Conservation (phyloP, 2,113 vertebrate genomes). For the Gulo gulo region DNA sequence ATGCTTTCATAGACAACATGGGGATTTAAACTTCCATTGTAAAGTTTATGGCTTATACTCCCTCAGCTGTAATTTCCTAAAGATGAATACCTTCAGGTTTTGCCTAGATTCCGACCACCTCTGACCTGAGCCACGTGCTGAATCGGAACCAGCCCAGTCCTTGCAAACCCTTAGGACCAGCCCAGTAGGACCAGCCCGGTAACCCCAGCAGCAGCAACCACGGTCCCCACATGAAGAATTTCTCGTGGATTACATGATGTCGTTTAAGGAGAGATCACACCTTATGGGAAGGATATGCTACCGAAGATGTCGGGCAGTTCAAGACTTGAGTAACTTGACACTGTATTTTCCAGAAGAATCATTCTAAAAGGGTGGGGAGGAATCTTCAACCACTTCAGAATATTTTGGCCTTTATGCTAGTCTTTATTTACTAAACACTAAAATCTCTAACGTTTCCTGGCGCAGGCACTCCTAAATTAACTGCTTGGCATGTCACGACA, state of each 20-base stretch:
- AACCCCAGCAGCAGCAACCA: neutral
- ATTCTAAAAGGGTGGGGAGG: neutral
- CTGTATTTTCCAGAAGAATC: neutral
- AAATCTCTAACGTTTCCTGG: neutral
- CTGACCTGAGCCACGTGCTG: neutral
- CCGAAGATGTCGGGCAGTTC: neutral
- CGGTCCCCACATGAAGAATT: neutral
- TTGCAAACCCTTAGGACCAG: neutral
- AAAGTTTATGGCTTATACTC: neutral
- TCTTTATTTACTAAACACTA: neutral
- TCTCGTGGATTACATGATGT: neutral
- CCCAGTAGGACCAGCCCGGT: rapidly evolving
- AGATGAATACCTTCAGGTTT: neutral
- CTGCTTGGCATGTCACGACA: neutral
- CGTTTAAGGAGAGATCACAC: neutral
- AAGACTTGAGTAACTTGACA: neutral
- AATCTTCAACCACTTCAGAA: neutral
- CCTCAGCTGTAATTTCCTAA: neutral
- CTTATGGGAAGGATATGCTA: neutral
- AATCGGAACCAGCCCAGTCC: neutral
- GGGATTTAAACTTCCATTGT: neutral
- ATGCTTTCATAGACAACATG: neutral
- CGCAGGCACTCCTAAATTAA: neutral
- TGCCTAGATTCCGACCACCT: neutral
- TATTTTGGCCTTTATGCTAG: neutral